phyloP scores from a whole-genome alignment of 2,113 vertebrate species.

The Manacus vitellinus region DNA sequence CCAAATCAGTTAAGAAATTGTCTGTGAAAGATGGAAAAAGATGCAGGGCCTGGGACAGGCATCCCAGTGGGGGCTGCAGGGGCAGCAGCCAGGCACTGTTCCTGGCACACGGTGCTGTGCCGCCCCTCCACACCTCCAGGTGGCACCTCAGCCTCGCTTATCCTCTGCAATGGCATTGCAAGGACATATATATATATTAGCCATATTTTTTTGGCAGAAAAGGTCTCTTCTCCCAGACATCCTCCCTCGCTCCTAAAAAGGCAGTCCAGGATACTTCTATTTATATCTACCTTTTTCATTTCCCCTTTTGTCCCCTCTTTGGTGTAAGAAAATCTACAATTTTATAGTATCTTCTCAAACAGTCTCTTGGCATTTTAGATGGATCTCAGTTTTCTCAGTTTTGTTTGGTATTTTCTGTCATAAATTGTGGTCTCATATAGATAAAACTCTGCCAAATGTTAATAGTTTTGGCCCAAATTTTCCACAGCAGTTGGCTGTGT shows the following conservation, averaged over 20 bases:
- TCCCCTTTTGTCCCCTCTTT: neutral
- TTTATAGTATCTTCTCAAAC: no score
- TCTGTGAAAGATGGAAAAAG: neutral
- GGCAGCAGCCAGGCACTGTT: neutral
- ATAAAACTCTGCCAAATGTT: neutral
- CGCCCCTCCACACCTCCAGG: neutral
- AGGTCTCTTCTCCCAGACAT: neutral
- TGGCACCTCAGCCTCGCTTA: constrained; percentile 33
- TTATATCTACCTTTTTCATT: neutral
- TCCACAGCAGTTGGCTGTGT: neutral
- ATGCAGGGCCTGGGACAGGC: accelerated
- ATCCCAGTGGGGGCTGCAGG: neutral
- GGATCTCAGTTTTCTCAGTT: no score
- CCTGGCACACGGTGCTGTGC: neutral
- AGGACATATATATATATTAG: neutral
- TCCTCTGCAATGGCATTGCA: neutral
- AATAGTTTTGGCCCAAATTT: neutral
- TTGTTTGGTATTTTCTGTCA: neutral
- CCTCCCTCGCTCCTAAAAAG: constrained; percentile 15
- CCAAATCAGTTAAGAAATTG: neutral
- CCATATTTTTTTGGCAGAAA: neutral
- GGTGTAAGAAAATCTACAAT: no score
- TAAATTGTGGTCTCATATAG: neutral
- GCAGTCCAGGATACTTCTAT: neutral
- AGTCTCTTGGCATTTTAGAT: no score